phyloP scores from a whole-genome alignment of 1,140 invertebrate species.

The Venustaconcha ellipsiformis region DNA sequence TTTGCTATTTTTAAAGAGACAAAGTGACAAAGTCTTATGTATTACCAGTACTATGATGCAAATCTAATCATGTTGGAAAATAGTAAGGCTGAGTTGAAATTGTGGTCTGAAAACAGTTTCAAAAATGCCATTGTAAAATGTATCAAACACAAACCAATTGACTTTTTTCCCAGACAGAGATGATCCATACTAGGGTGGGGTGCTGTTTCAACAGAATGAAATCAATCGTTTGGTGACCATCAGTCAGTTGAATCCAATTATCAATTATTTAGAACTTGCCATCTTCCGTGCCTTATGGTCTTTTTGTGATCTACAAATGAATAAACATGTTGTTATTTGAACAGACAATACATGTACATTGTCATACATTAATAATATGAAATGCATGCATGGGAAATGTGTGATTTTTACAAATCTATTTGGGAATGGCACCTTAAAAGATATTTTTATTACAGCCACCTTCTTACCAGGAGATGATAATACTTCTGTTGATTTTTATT shows the following conservation, averaged over 20 bases:
- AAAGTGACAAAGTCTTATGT: no score
- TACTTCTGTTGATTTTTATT: conserved; percentile 1
- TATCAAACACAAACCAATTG: no score
- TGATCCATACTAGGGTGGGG: conserved; percentile 1
- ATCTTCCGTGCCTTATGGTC: conserved; percentile 7
- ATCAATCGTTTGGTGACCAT: neutral
- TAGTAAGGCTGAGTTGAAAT: no score
- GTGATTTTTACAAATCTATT: conserved; percentile 12
- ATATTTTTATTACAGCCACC: conserved; percentile 19
- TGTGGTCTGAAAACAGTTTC: no score
- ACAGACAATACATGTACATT: conserved; percentile 13
- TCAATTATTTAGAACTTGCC: conserved; percentile 7
- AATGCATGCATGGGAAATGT: conserved; percentile 8
- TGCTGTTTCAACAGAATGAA: conserved; percentile 8
- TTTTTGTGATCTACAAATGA: neutral
- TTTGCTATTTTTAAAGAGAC: no score
- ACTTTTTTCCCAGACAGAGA: no score
- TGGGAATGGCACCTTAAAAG: conserved; percentile 22
- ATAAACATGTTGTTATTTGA: conserved; percentile 11
- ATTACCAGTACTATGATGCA: no score
- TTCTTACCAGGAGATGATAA: conserved; percentile 15
- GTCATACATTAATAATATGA: conserved; percentile 20
- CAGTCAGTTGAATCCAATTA: conserved; percentile 7
- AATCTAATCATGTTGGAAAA: no score
- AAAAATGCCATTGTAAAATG: no score